Evolutionary conservation across 1,140 invertebrate species (phyloP), one percentile per base, ranked within the genome.

Genomic region (Papilio helenus): DNA sequence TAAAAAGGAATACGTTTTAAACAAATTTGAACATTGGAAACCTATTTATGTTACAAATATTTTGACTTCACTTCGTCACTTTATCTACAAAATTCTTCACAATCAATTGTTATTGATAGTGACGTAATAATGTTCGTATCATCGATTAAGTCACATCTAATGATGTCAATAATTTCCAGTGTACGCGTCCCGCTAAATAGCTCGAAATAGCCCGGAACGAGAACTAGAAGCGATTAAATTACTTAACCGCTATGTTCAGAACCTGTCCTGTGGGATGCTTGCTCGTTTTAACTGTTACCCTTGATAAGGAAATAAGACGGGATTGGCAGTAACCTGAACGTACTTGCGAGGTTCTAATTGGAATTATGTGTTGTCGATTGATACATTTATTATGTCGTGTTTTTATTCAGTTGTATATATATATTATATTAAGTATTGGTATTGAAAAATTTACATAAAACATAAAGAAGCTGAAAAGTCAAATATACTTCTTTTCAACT

Each of bases 221-320:
- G 76, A 81, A 82, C 81, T 78, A 79, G 82, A 82, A 77, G 42
- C 79, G 85, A 88, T 90, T 87, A 84, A 87, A 88, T 88, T 86
- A 88, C 88, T 82, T 79, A 79, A 85, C 87, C 86, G 88, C 80
- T 88, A 85, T 84, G 82, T 74, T 74, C n/a, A 79, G 79, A 82
- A 87, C 85, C 72, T 74, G 72, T 74, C 82, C 82, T 85, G 82
- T 87, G 82, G 74, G 77, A 81, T 79, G 79, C 83, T 84, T 79
- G 83, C 80, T 79, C 61, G 72, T 71, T 71, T 72, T 86, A 87
- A 88, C 86, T 87, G 87, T 86, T 83, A 74, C 77, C 81, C 85
- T 77, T 76, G 80, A 86, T 87, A 85, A 83, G 80, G 85, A 82
- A 81, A 85, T 83, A 29, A 74, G 82, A 81, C 65, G 72, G 49